Evolutionary conservation across 2,888 invertebrate genomes (phyloP), one percentile per base, ranked within the genome.

Genomic region (Subacronicta megacephala): DNA sequence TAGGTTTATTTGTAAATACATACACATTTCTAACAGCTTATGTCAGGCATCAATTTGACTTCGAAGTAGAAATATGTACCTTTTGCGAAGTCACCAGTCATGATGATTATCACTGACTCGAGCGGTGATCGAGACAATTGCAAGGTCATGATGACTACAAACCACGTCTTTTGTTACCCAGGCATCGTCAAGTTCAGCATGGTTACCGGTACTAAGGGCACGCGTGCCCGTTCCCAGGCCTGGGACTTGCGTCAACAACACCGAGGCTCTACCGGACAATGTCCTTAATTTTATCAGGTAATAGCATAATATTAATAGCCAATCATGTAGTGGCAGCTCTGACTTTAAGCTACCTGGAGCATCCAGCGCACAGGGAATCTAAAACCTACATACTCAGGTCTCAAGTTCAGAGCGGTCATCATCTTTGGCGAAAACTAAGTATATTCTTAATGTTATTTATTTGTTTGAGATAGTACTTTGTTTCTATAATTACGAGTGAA

Each of bases 201-300:
- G 97, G 96, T 86, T 96, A 66, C 96, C 96, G 0, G 96, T 96
- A 20, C 88, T 96, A 12, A 93, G 95, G 33, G 95, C 95, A 35
- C 92, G 95, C 59, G 96, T 96, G 15, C 96, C 96, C 1, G 94
- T 95, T 53, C 95, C 96, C 9, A 85, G 96, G 16, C 96, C 96
- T 0, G 96, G 96, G 63, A 95, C 95, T 58, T 96, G 96, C 83
- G 95, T 95, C 73, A 95, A 96, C 81, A 95, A 95, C 80, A 96
- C 96, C 0, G 95, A 95, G 68, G 93, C 95, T 0, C 86, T 96
- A 10, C 95, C 96, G 3, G 95, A 95, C 76, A 95, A 95, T 67
- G 96, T 96, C 33, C 93, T 96, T 62, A 96, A 96, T 84, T 97
- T 97, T 81, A 96, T 96, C 80, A 95, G 96, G 94, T 94, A 83